Base-by-base conservation (phyloP, 2,888 invertebrate species). In the Acleris literana region DNA sequence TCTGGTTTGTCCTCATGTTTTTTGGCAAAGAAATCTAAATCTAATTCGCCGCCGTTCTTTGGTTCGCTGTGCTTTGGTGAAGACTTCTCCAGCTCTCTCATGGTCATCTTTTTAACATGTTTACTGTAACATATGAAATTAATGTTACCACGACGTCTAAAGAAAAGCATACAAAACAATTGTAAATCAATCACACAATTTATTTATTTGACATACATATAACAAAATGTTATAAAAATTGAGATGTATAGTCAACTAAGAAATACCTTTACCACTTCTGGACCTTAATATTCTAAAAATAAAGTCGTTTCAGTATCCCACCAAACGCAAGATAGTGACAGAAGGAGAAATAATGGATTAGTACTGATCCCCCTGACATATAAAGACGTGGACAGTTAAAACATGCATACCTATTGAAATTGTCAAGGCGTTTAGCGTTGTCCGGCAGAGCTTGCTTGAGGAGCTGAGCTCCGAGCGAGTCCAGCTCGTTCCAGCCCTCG, bases 391-490 rank as follows among this genome's bases (percentile, higher is more conserved):
- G 9, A 44, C 2, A 61, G 16, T n/a, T 61, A 39, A 39, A 39
- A 18, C 46, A 46, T 7, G 17, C 68, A 70, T 78, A 91, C 92
- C 85, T 78, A 74, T 81, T 87, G 68, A 92, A 92, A 69, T 76
- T 82, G 58, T 91, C 91, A 54, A 85, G 69, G 51, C 88, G 75
- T 75, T 84, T 86, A 52, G 89, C 82, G 78, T 92, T 85, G 20
- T 90, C 86, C 2, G 94, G 94, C 67, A 96, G 83, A 69, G 95
- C 95, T 80, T 95, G 94, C 79, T 96, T 96, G 63, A 98, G 90
- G 56, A 98, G 90, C 75, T 95, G 94, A 82, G 97, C 96, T 44
- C 97, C 96, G n/a, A 98, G 89, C 39, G 95, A 94, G 84, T 98
- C 97, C 69, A 97, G 84, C 77, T 96, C 96, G 77, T 96, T 95